Conservation (phyloP, 1,140 invertebrate genomes). For the Bombus soroeensis region DNA sequence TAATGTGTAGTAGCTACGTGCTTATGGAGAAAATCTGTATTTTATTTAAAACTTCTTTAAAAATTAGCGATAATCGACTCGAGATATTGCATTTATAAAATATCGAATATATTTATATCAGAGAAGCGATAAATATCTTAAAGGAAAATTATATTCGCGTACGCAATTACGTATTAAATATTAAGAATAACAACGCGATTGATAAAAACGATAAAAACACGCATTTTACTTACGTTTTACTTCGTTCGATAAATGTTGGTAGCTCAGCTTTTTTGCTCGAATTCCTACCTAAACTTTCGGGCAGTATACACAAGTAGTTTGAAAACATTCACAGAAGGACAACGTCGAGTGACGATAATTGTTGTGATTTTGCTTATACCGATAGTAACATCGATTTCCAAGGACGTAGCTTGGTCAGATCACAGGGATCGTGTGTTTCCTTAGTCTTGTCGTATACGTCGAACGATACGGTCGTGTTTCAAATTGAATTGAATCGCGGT, state of each 20-base stretch:
- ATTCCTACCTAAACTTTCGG: neutral
- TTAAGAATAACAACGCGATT: neutral
- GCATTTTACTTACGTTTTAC: neutral
- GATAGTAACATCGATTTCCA: neutral
- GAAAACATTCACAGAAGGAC: neutral
- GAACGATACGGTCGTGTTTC: neutral
- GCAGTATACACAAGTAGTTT: neutral
- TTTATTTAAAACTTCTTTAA: too few relatives aligned
- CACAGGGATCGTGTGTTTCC: neutral
- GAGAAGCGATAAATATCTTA: too few relatives aligned
- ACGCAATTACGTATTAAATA: neutral
- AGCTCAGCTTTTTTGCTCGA: conserved; percentile 16
- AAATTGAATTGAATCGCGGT: neutral
- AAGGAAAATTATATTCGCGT: neutral
- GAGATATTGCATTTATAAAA: too few relatives aligned
- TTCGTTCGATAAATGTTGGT: neutral
- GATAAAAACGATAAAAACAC: too few relatives aligned
- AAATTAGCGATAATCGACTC: too few relatives aligned
- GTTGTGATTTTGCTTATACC: neutral
- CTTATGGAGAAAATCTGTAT: too few relatives aligned
- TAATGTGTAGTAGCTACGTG: too few relatives aligned
- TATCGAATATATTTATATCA: too few relatives aligned
- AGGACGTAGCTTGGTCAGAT: neutral
- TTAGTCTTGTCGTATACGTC: conserved; percentile 1
- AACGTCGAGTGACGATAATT: neutral